Conservation (phyloP, 2,888 invertebrate species). For the Drosophila stalkeri region DNA sequence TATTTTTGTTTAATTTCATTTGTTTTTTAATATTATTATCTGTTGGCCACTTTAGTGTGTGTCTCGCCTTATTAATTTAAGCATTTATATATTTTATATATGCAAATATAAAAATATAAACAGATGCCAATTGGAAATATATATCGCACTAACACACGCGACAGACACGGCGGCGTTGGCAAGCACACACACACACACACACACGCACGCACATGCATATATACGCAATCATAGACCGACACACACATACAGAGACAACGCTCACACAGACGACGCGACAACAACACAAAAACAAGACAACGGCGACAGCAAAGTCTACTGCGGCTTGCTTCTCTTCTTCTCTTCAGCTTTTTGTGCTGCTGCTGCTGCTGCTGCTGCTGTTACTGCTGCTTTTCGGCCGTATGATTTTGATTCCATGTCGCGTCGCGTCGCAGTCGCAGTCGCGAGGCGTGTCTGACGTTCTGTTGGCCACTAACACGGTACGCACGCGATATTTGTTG, state of each 20-base stretch:
- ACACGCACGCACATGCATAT: conserved; percentile 10
- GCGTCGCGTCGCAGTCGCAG: conserved; percentile 23
- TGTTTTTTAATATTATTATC: conserved; percentile 12
- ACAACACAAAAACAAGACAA: conserved; percentile 60
- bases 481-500: conserved; percentile 37
- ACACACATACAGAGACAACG: conserved; percentile 5
- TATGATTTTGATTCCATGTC: conserved; percentile 60
- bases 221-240: conserved; percentile 26
- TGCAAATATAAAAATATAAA: conserved; percentile 40
- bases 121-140: conserved; percentile 61
- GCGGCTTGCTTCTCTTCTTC: conserved; percentile 41
- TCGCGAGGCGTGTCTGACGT: conserved; percentile 53
- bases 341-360: conserved; percentile 38
- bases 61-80: conserved; percentile 32
- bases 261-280: conserved; percentile 46
- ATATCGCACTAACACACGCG: conserved; percentile 41
- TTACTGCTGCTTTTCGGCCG: conserved; percentile 47
- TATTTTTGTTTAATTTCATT: conserved; percentile 3
- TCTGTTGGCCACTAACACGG: conserved; percentile 38
- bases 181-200: conserved; percentile 46
- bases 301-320: conserved; percentile 45
- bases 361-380: conserved; percentile 2
- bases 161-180: conserved; percentile 64
- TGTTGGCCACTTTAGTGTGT: conserved; percentile 28
- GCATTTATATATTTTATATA: conserved; percentile 19